Percentiles rank a stretch among this genome's conserved stretches.
These are phyloP conservation scores for Phalera bucephala DNA, from an alignment of 2,888 invertebrate genomes.

Conservation along the genomic window DNA sequence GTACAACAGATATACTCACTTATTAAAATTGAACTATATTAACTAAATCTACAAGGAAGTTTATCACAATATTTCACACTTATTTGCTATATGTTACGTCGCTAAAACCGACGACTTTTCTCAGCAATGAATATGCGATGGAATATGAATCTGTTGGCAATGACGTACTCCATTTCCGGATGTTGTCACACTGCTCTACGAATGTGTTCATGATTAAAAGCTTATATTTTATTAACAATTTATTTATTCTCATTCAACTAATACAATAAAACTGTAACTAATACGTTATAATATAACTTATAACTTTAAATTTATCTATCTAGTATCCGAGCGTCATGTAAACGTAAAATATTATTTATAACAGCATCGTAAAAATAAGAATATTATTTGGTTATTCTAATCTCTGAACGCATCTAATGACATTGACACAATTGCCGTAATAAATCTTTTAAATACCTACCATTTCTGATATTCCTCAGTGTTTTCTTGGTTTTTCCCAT, in stretches of 20 bases:
- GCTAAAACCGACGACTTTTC: conserved; percentile 66
- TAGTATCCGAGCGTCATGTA: too few species aligned
- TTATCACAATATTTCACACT: conserved; percentile 76
- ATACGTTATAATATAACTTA: too few species aligned
- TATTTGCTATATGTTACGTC: conserved; percentile 70
- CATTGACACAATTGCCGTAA: too few species aligned
- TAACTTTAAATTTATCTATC: too few species aligned
- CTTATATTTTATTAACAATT: too few species aligned
- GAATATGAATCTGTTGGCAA: conserved; percentile 76
- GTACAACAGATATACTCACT: conserved; percentile 65
- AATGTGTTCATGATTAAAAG: conserved; percentile 25
- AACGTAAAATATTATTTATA: too few species aligned
- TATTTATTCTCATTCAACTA: not conserved
- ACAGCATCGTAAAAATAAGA: too few species aligned
- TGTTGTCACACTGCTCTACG: conserved; percentile 52
- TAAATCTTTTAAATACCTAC: too few species aligned
- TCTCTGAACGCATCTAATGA: too few species aligned
- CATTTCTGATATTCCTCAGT: too few species aligned
- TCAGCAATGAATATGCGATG: conserved; percentile 56
- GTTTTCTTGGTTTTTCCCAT: too few species aligned
- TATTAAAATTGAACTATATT: conserved; percentile 75
- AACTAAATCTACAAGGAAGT: conserved; percentile 70
- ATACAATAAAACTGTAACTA: not conserved
- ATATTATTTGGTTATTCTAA: too few species aligned
- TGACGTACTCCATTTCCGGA: conserved; percentile 80